Percentiles rank a stretch among this genome's conserved stretches.
Conservation (phyloP, 2,888 invertebrate species). For the Limenitis camilla region DNA sequence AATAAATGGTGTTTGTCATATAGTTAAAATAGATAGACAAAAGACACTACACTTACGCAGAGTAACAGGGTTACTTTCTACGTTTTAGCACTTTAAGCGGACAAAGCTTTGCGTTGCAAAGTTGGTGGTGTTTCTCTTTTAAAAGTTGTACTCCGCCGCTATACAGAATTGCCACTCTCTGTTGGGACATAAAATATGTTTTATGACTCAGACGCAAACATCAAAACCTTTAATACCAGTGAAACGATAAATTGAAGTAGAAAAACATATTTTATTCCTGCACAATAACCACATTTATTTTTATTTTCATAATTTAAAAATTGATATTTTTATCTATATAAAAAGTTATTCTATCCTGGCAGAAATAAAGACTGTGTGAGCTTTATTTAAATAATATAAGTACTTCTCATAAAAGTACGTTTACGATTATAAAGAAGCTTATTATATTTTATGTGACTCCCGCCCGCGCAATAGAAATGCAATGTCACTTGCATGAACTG, state of each 20-base stretch:
- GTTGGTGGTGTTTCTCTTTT: constrained; percentile 52
- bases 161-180: constrained; percentile 47
- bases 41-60: constrained; percentile 2
- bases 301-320: no score
- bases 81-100: constrained; percentile 54
- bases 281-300: constrained; percentile 30
- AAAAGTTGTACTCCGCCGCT: constrained; percentile 55
- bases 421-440: constrained; percentile 57
- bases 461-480: constrained; percentile 33
- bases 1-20: not conserved
- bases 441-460: constrained; percentile 68
- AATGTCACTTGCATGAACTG: constrained; percentile 23
- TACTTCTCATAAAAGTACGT: constrained; percentile 31
- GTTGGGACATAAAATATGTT: constrained; percentile 67
- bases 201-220: constrained; percentile 61
- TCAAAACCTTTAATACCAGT: constrained; percentile 60
- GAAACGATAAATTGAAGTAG: constrained; percentile 50
- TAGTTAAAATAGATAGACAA: not conserved
- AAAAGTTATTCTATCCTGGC: no score
- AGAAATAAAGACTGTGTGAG: constrained; percentile 47
- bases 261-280: constrained; percentile 39
- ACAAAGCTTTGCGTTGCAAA: constrained; percentile 54
- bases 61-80: constrained; percentile 37
- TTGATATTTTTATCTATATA: no score
- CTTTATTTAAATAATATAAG: constrained; percentile 31